These are phyloP conservation scores for Hucho hucho DNA, from an alignment of 2,113 vertebrate genomes.

Conservation along the genomic window DNA sequence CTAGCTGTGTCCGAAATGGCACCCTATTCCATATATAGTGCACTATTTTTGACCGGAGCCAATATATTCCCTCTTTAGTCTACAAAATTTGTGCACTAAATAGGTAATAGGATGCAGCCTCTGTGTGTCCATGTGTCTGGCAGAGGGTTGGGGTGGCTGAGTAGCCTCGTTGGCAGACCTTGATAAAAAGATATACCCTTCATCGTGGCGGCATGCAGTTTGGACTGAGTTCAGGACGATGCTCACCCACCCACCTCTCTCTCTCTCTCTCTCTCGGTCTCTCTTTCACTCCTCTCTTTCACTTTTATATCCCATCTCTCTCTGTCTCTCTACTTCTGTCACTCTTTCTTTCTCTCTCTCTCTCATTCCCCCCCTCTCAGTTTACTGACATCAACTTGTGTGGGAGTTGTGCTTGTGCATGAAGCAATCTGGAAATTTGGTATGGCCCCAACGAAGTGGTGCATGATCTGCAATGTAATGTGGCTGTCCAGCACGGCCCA, in stretches of 20 bases:
- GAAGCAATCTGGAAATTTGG: constrained; percentile 54
- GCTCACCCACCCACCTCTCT: constrained; percentile 26
- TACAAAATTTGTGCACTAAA: neutral
- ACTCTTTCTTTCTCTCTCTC: constrained; percentile 8
- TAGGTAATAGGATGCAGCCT: neutral
- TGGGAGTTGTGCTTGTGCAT: constrained; percentile 45
- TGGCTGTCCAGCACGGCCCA: neutral
- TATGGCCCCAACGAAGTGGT: constrained; percentile 38
- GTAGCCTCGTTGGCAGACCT: constrained; percentile 74
- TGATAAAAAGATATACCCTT: constrained; percentile 72
- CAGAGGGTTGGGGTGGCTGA: constrained; percentile 51
- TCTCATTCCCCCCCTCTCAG: neutral
- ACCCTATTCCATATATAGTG: too few relatives aligned
- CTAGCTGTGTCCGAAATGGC: too few relatives aligned
- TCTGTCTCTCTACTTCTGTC: constrained; percentile 10
- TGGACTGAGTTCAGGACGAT: constrained; percentile 63
- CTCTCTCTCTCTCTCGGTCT: constrained; percentile 20
- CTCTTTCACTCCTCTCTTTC: neutral
- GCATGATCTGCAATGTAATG: constrained; percentile 39
- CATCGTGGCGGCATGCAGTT: constrained; percentile 64
- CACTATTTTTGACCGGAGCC: too few relatives aligned
- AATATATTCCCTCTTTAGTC: too few relatives aligned
- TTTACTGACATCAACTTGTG: constrained; percentile 50
- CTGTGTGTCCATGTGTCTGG: constrained; percentile 36
- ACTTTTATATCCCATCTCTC: constrained; percentile 6